Base-by-base conservation (phyloP, 1,140 invertebrate genomes). In the Pogonomyrmex californicus region DNA sequence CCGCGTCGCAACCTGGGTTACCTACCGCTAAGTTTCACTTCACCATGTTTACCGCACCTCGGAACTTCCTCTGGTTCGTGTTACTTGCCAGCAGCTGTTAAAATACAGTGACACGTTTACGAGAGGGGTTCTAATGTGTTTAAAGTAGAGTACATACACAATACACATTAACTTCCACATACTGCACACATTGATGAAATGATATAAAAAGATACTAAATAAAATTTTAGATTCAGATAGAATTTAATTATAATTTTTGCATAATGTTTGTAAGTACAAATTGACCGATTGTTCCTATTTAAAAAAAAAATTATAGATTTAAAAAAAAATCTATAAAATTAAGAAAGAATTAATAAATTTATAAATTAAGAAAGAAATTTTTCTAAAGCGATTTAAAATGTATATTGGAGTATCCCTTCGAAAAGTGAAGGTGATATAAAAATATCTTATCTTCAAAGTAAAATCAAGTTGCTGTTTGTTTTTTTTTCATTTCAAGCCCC, bases 1-100 rank as follows among this genome's bases (percentile, higher is more conserved):
- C 23, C 23, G 23, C 60, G 17, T 14, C 30, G 36, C 12, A 5
- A 51, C 41, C 51, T 36, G 56, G 68, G 23, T 81, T 49, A 83
- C 63, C 77, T 82, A 82, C 85, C 56, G 85, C 23, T 83, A 82
- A 70, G 77, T 47, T 17, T 54, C 54, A 36, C 7, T 44, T 78
- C 6, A 56, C 10, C 36, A 12, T 54, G 44, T 51, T 66, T 82
- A 51, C n/a, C 77, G 41, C 30, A 70, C 4, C 51, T 62, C n/a
- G 60, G 12, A 47, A 33, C 33, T 60, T 60, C 12, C 41, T 82
- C 51, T 86, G 30, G 30, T 49, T 70, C 41, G 38, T 12, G 17
- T 68, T 44, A 70, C 54, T 86, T 70, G 77, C 68, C 70, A 71
- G 38, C 30, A 89, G 75, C 68, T n/a, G 10, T 65, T 81, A 70